Evolutionary conservation across 2,888 invertebrate species (phyloP).

Genomic region (Leptopilina myrica): DNA sequence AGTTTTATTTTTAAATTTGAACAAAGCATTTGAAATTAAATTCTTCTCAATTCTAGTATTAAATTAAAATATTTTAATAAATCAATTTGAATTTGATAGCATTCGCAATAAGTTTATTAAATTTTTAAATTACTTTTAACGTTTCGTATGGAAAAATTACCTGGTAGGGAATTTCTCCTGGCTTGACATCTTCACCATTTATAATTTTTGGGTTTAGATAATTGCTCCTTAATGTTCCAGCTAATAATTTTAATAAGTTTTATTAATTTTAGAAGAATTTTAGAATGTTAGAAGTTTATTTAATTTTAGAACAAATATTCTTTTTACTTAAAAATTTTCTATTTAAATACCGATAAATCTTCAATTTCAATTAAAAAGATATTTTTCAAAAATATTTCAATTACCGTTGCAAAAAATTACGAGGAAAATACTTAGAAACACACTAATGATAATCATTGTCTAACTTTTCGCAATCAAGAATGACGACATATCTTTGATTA

Average conservation of each 20-base stretch:
- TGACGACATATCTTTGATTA: neutral
- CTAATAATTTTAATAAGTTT: neutral
- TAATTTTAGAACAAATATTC: no score
- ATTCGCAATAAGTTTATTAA: no score
- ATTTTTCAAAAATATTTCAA: neutral
- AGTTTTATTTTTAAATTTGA: no score
- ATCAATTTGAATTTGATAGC: no score
- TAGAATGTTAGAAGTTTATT: no score
- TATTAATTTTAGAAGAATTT: neutral
- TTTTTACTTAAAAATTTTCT: no score
- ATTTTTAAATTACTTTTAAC: no score
- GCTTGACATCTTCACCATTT: conserved; percentile 47
- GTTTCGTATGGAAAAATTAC: conserved; percentile 25
- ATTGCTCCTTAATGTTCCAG: neutral
- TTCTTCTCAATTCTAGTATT: no score
- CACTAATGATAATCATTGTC: neutral
- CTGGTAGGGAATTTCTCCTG: conserved; percentile 50
- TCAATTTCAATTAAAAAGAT: neutral
- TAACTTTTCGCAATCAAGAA: neutral
- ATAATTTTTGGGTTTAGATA: conserved; percentile 41
- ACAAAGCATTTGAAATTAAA: no score
- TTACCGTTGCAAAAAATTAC: neutral
- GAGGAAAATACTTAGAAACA: neutral
- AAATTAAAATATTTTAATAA: no score
- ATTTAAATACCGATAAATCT: neutral